Percentiles rank a stretch among this genome's conserved stretches.
Conservation (phyloP, 1,140 invertebrate genomes). For the Nixonia krombeini region DNA sequence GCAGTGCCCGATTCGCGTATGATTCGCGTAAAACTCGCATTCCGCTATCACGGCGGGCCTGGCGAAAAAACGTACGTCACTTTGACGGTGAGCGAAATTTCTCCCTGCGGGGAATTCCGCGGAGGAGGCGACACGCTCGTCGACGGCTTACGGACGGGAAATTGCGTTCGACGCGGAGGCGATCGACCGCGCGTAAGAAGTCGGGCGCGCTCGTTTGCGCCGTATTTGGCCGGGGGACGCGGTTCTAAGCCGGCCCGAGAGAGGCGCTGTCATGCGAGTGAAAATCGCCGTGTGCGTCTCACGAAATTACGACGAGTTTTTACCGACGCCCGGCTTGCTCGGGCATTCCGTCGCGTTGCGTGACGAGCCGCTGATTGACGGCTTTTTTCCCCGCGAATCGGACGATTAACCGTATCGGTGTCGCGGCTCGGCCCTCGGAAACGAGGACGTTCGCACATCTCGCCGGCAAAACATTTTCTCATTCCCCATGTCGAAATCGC, state of each 20-base stretch:
- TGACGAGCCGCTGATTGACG: conserved; percentile 38
- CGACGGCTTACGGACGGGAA: conserved; percentile 34
- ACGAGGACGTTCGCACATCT: not conserved
- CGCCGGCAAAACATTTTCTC: not conserved
- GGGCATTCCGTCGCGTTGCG: conserved; percentile 29
- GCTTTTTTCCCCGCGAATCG: conserved; percentile 31
- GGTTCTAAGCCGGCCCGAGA: conserved; percentile 30
- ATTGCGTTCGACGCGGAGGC: no score
- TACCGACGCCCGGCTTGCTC: conserved; percentile 16
- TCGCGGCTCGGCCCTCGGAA: conserved; percentile 9
- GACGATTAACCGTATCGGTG: conserved; percentile 33
- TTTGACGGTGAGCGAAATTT: not conserved
- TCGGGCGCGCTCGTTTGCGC: conserved; percentile 28
- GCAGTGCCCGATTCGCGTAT: no score
- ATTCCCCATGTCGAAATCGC: not conserved
- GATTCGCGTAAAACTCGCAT: no score
- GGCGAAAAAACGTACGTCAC: not conserved
- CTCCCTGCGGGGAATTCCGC: conserved; percentile 1
- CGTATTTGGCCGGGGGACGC: conserved; percentile 34
- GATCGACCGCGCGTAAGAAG: conserved; percentile 35
- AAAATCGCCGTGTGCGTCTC: conserved; percentile 30
- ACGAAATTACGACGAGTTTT: conserved; percentile 43
- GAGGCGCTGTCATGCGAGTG: conserved; percentile 30
- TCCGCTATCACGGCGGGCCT: no score
- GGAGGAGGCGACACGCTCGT: conserved; percentile 22